A percentile compares a stretch with the other conserved stretches of the same genome.
These are phyloP conservation scores for Meiosimyza platycephala DNA, from an alignment of 2,888 invertebrate species.

Conservation along the genomic window DNA sequence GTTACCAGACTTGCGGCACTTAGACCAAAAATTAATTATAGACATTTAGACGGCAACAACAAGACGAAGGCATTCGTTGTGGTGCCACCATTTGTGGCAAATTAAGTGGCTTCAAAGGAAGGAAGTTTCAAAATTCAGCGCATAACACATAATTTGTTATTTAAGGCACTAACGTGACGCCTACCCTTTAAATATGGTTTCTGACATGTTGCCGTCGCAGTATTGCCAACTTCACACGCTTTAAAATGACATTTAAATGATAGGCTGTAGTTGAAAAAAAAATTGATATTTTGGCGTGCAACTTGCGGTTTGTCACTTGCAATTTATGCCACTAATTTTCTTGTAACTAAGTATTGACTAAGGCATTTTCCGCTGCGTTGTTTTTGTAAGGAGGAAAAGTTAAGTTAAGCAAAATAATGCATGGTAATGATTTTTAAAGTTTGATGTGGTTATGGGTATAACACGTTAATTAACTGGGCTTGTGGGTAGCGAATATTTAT, in stretches of 20 bases:
- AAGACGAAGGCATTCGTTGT: not conserved
- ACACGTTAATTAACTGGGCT: conserved; percentile 27
- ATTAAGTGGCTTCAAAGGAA: conserved; percentile 27
- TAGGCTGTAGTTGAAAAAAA: not conserved
- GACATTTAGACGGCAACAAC: conserved; percentile 23
- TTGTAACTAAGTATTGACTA: not conserved
- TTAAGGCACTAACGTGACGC: conserved; percentile 11
- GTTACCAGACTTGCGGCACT: conserved; percentile 38
- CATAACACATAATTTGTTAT: not conserved
- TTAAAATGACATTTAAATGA: conserved; percentile 19
- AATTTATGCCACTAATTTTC: conserved; percentile 12
- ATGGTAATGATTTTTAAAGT: not conserved
- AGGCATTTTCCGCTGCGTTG: no score
- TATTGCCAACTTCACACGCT: conserved; percentile 22
- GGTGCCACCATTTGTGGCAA: conserved; percentile 18
- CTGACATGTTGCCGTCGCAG: not conserved
- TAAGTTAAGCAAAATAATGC: not conserved
- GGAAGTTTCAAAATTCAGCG: conserved; percentile 9
- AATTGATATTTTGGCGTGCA: conserved; percentile 1
- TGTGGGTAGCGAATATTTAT: not conserved
- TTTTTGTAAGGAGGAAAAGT: no score
- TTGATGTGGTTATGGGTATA: not conserved
- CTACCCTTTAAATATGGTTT: not conserved
- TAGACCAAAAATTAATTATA: conserved; percentile 33
- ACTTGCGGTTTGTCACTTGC: conserved; percentile 30